Percentiles rank a stretch among this genome's conserved stretches.
phyloP scores from a whole-genome alignment of 2,888 invertebrate species.

The Epinotia brunnichana region DNA sequence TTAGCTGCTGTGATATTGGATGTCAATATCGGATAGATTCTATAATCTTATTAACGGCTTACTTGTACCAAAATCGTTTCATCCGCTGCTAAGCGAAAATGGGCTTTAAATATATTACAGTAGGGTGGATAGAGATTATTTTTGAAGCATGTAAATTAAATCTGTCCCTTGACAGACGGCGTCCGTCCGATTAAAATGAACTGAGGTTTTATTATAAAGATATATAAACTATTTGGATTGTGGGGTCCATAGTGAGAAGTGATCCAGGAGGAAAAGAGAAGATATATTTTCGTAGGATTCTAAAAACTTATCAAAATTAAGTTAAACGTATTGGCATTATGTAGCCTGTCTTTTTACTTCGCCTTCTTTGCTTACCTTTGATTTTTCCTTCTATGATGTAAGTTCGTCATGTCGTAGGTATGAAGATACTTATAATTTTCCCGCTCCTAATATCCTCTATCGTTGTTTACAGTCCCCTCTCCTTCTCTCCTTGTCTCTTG shows the following conservation, averaged over 20 bases:
- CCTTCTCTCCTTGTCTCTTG: too few relatives aligned
- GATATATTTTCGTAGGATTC: neutral
- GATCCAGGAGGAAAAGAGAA: neutral
- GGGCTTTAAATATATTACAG: neutral
- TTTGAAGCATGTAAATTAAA: conserved; percentile 39
- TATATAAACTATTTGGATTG: conserved; percentile 26
- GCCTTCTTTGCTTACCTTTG: too few relatives aligned
- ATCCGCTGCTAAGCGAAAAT: neutral
- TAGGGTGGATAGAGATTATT: conserved; percentile 4
- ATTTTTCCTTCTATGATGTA: too few relatives aligned
- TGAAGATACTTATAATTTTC: too few relatives aligned
- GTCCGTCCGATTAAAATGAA: conserved; percentile 44
- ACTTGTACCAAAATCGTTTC: conserved; percentile 17
- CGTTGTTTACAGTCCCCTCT: too few relatives aligned
- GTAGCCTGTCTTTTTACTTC: neutral
- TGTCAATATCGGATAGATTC: conserved; percentile 41
- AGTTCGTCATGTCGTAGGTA: too few relatives aligned
- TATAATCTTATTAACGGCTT: conserved; percentile 44
- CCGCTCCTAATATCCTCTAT: too few relatives aligned
- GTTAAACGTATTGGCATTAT: too few relatives aligned
- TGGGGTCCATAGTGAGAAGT: neutral
- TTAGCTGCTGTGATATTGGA: conserved; percentile 39
- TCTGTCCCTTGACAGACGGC: conserved; percentile 43
- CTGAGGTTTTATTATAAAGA: conserved; percentile 33
- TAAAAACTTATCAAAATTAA: neutral